Percentiles rank a stretch among this genome's conserved stretches.
Conservation (phyloP, 2,888 invertebrate genomes). For the Ecliptopera silaceata region DNA sequence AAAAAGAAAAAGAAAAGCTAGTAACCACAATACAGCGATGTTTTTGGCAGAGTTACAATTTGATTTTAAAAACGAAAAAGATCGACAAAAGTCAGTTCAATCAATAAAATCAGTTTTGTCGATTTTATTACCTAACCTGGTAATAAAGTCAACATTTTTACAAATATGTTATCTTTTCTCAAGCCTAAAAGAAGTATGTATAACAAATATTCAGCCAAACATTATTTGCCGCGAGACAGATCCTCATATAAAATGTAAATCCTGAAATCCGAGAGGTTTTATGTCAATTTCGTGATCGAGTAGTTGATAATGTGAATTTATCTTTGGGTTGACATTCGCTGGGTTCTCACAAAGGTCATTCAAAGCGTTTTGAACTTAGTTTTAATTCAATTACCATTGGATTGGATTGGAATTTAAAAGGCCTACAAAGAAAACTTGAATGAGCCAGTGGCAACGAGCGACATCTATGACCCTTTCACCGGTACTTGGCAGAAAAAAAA, state of each 20-base stretch:
- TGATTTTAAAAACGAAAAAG: too few species aligned
- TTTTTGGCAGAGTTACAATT: too few species aligned
- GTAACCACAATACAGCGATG: too few species aligned
- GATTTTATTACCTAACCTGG: too few species aligned
- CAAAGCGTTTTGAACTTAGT: constrained; percentile 23
- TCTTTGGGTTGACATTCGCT: constrained; percentile 19
- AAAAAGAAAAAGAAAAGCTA: too few species aligned
- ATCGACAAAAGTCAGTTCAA: too few species aligned
- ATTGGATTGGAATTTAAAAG: constrained; percentile 5
- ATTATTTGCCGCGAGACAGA: constrained; percentile 12
- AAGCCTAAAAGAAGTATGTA: constrained; percentile 3
- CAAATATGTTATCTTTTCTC: too few species aligned
- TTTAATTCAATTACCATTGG: constrained; percentile 22
- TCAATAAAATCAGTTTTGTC: too few species aligned
- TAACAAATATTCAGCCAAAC: constrained; percentile 3
- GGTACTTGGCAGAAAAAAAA: constrained; percentile 1
- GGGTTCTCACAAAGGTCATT: constrained; percentile 14
- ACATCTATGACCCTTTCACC: constrained; percentile 6
- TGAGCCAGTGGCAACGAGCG: constrained; percentile 4
- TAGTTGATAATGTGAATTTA: constrained; percentile 30
- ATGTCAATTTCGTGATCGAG: constrained; percentile 29
- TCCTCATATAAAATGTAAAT: constrained; percentile 12
- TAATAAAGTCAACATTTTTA: too few species aligned
- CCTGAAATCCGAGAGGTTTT: constrained; percentile 27
- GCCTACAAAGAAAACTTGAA: constrained; percentile 13